A percentile compares a stretch with the other conserved stretches of the same genome.
Evolutionary conservation across 1,140 invertebrate genomes (phyloP).

Genomic region (Penaeus indicus): DNA sequence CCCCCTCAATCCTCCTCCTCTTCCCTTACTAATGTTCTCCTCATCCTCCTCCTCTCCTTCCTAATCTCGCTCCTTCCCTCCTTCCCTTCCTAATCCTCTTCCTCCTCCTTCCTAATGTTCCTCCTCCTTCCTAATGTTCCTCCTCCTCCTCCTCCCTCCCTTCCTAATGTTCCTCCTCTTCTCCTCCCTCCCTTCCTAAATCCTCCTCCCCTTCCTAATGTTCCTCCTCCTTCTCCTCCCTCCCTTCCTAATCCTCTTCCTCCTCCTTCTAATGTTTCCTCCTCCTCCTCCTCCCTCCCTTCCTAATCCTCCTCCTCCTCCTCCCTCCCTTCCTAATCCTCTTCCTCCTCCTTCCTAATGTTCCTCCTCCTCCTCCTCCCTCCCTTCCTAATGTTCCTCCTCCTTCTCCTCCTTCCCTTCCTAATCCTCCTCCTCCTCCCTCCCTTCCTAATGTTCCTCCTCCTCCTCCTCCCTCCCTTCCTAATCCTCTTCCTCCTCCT

Average conservation of each 20-base stretch:
- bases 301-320: not conserved
- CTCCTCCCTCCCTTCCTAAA: not conserved
- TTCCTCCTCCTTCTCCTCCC: no score
- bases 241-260: no score
- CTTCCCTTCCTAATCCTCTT: not conserved
- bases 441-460: no score
- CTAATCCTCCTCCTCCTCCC: not conserved
- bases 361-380: not conserved
- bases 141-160: not conserved
- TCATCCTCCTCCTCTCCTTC: not conserved
- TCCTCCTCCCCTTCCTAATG: no score
- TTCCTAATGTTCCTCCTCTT: not conserved
- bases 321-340: not conserved
- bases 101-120: not conserved
- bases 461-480: not conserved
- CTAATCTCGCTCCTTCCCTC: not conserved
- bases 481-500: not conserved
- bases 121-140: not conserved
- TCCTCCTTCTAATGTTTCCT: slow-evolving; percentile 26
- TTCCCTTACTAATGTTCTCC: not conserved
- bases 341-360: not conserved
- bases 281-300: slow-evolving; percentile 36
- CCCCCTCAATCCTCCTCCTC: not conserved
- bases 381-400: not conserved
- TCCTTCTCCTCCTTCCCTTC: not conserved